Evolutionary conservation across 2,888 invertebrate species (phyloP), one percentile per base, ranked within the genome.

Genomic region (Agrochola lychnidis): DNA sequence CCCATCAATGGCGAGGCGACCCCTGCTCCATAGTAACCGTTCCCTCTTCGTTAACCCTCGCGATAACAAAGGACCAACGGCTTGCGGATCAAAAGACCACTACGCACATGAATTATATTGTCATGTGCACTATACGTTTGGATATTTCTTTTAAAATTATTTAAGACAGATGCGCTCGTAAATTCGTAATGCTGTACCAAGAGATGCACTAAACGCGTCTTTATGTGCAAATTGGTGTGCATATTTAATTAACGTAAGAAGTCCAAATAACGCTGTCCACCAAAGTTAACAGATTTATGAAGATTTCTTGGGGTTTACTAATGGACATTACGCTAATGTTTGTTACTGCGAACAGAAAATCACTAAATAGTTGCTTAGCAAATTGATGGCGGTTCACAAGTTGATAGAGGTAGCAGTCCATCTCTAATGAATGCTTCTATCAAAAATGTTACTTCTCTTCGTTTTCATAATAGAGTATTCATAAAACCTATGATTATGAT

Each of bases 1-100:
- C 51, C 74, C 70, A 79, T 70, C 19, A 56, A 22, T 16, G 40
- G n/a, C 40, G 22, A 57, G 14, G 25, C 36, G 57, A 73, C 67
- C 77, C 77, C 67, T 64, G 30, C 64, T 64, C n/a, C 71, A 63
- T 62, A 71, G 68, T 25, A 77, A 75, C 70, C 66, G 67, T 68
- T 69, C 83, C 76, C 88, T 86, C 64, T 70, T 36, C 30, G 69
- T 70, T 79, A 70, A 83, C 83, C 86, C 81, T 81, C 72, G 45
- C 70, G 19, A 48, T 70, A 72, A 76, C 69, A 83, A 69, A 64
- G 75, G 73, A 30, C 61, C 45, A 72, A 71, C 42, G 61, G 71
- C 57, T 70, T 70, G 61, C 63, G 67, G 70, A 70, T 85, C 73
- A 68, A 73, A 81, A 67, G 73, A 68, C 82, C 70, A 51, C 36